Evolutionary conservation across 2,888 invertebrate genomes (phyloP), one percentile per base, ranked within the genome.

Genomic region (Rapana venosa): DNA sequence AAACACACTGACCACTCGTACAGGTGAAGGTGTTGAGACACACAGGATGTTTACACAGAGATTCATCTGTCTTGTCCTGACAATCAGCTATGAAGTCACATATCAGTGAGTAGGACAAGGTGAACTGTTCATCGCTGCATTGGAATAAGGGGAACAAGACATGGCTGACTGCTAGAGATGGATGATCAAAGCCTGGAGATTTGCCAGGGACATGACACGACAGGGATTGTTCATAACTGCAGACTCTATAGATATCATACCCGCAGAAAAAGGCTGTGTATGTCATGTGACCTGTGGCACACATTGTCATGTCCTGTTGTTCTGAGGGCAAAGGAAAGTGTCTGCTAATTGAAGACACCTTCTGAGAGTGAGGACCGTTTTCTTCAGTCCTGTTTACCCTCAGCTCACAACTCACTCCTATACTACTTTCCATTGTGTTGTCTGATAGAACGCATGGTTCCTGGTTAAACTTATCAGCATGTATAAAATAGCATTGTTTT

Each of bases 81-180:
- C 81, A 83, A 1, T 83, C 81, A 83, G 81, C 17, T 36, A 2
- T 26, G 26, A 83, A 47, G 81, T 83, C 81, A 83, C 81, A 83
- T 26, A 83, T 36, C 81, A 83, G 81, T 20, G 81, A 22, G 47
- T 47, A 83, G 20, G 81, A 83, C 26, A n/a, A 13, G 20, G 47
- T 47, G 22, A 22, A 26, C 4, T 11, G 11, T 13, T 11, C 81
- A 22, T 36, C 47, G 22, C 13, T 47, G 47, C 81, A 83, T 22
- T 6, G 22, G 26, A 83, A 83, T 26, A 26, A 13, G 13, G 22
- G 81, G 15, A 22, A 20, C 17, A 47, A 13, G 47, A 20, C 47
- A 22, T 13, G 22, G 26, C 47, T 36, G 15, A 2, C 32, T 17
- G 30, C 17, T 17, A 32, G 0, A 32, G 79, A 35, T 13, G 30